Base-by-base conservation (phyloP, 1,140 invertebrate genomes). In the Thaumatotibia leucotreta region DNA sequence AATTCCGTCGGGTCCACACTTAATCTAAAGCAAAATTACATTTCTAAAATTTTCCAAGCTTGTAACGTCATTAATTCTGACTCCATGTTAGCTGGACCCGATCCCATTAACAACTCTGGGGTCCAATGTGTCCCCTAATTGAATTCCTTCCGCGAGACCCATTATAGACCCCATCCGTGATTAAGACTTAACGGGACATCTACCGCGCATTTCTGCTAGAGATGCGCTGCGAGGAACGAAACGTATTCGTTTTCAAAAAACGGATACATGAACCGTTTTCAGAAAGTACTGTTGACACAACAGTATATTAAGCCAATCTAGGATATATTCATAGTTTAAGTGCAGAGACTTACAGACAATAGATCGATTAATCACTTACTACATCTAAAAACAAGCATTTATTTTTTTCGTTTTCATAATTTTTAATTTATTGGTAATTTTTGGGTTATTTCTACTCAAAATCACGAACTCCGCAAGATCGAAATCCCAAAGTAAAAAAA, bases 141-240 rank as follows among this genome's bases (percentile, higher is more conserved):
- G 50, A 52, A 52, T 52, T 52, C 50, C 50, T 52, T 52, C 50
- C 50, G n/a, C 50, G 50, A 45, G 50, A 23, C 50, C 50, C 50
- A 52, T 52, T 52, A 52, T 52, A 27, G 50, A 52, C 50, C 50
- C 50, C 24, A 52, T 52, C 50, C 50, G 23, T 52, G 50, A 52
- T 52, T 52, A 52, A 52, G 50, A 52, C 50, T 52, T 23, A 52
- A 52, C 50, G 20, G 50, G 23, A 52, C 50, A 52, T 52, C 50
- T 52, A 52, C 22, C 23, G 23, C 50, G 22, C 50, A 45, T 20
- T 45, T 45, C 5, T 11, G 39, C 14, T 45, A 45, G 39, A 0
- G 39, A 4, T 45, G 39, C 4, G 39, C 14, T 8, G 1, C 27
- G 2, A 6, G 6, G 2, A 29, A 29, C 27, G 2, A 29, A 2